Evolutionary conservation across 2,888 invertebrate genomes (phyloP).

Genomic region (Lepidochitona cinerea): DNA sequence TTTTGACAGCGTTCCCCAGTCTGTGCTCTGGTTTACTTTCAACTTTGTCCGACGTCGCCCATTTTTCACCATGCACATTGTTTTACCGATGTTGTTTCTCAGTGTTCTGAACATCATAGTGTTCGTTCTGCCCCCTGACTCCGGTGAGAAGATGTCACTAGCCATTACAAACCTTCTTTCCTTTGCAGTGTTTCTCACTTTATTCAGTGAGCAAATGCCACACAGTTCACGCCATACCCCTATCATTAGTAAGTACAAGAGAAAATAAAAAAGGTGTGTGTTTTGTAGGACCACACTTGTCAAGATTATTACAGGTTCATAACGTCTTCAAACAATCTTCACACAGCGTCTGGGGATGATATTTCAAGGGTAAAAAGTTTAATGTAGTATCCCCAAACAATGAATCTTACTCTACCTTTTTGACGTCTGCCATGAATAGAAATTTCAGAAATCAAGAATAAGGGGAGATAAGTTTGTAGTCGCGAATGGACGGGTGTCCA

Average conservation of each 20-base stretch:
- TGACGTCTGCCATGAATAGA: no score
- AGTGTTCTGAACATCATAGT: slow-evolving; percentile 4
- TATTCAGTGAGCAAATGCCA: not conserved
- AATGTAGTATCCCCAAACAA: no score
- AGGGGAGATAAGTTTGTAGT: no score
- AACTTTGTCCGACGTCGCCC: not conserved
- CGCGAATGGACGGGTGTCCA: no score
- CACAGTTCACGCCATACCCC: not conserved
- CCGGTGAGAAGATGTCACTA: slow-evolving; percentile 4
- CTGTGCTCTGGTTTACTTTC: not conserved
- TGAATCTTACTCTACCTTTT: no score
- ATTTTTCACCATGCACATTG: not conserved
- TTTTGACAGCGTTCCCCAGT: not conserved
- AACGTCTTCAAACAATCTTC: no score
- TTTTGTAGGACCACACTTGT: no score
- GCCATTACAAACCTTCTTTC: not conserved
- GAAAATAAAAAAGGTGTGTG: no score
- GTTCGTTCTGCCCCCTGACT: slow-evolving; percentile 3
- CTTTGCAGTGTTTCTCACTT: not conserved
- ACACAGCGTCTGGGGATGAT: no score
- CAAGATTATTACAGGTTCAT: no score
- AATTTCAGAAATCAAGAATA: no score
- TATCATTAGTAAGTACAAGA: not conserved
- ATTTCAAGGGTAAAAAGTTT: no score
- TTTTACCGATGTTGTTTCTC: not conserved